Evolutionary conservation across 2,113 vertebrate species (phyloP).

Genomic region (Austrofundulus limnaeus): DNA sequence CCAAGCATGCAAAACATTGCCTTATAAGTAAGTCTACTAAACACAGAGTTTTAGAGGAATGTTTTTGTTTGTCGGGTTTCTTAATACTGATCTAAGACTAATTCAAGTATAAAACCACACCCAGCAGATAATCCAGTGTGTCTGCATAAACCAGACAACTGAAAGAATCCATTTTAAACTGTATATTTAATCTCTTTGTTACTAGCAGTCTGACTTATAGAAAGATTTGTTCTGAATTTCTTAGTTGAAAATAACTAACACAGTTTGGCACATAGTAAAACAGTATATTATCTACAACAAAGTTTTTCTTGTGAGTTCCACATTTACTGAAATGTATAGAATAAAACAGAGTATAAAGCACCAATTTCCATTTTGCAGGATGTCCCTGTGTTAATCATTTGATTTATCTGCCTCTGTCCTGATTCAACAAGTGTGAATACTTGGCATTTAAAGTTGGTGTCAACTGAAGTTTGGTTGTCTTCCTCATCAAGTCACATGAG

Average conservation of each 20-base stretch:
- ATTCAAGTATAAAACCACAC: background rate
- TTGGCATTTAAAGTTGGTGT: constrained; percentile 45
- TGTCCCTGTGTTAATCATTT: background rate
- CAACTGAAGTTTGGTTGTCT: constrained; percentile 28
- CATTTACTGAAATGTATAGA: background rate
- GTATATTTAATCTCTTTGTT: background rate
- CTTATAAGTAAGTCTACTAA: background rate
- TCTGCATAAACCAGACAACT: background rate
- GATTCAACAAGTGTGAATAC: constrained; percentile 50
- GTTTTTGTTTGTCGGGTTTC: background rate
- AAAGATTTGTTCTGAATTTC: too few species aligned
- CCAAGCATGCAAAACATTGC: background rate
- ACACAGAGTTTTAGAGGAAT: background rate
- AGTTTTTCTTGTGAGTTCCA: too few species aligned
- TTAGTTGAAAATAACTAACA: too few species aligned
- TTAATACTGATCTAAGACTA: background rate
- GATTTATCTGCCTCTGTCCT: constrained; percentile 32
- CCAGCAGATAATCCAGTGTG: background rate
- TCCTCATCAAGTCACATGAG: constrained; percentile 35
- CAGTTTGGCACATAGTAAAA: background rate
- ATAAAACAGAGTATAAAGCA: background rate
- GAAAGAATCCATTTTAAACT: background rate
- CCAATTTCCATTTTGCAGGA: background rate
- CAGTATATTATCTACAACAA: background rate
- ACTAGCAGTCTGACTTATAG: background rate